Evolutionary conservation across 2,113 vertebrate species (phyloP).

Genomic region (Spermophilus dauricus): DNA sequence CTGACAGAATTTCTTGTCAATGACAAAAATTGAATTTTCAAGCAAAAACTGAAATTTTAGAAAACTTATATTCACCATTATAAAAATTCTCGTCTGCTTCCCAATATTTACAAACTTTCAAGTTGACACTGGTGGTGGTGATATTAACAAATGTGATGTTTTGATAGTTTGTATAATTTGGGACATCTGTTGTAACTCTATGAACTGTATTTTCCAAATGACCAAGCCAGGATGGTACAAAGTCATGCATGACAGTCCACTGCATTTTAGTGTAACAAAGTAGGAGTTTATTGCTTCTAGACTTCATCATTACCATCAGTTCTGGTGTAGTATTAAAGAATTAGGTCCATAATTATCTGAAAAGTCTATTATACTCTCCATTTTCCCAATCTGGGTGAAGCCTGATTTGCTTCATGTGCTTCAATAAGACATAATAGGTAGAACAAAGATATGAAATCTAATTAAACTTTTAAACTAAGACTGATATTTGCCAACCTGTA

Average conservation of each 20-base stretch:
- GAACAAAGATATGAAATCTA: background rate
- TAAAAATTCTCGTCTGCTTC: background rate
- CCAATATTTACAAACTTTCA: background rate
- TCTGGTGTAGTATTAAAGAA: background rate
- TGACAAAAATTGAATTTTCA: background rate
- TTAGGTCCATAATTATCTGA: background rate
- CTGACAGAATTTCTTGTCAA: background rate
- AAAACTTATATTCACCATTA: background rate
- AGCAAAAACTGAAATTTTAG: background rate
- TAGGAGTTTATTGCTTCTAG: too few relatives aligned
- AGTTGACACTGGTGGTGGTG: background rate
- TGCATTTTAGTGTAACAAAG: background rate
- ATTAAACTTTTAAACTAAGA: background rate
- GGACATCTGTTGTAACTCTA: background rate
- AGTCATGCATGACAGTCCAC: background rate
- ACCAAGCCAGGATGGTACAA: background rate
- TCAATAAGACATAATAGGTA: background rate
- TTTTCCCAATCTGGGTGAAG: conserved; percentile 8
- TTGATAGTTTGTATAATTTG: background rate
- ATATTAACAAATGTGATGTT: background rate
- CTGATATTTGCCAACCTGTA: background rate
- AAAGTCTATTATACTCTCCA: background rate
- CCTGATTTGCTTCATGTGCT: background rate
- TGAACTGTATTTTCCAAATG: background rate
- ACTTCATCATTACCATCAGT: background rate